These are phyloP conservation scores for Archocentrus centrarchus DNA, from an alignment of 2,113 vertebrate species.

Conservation along the genomic window DNA sequence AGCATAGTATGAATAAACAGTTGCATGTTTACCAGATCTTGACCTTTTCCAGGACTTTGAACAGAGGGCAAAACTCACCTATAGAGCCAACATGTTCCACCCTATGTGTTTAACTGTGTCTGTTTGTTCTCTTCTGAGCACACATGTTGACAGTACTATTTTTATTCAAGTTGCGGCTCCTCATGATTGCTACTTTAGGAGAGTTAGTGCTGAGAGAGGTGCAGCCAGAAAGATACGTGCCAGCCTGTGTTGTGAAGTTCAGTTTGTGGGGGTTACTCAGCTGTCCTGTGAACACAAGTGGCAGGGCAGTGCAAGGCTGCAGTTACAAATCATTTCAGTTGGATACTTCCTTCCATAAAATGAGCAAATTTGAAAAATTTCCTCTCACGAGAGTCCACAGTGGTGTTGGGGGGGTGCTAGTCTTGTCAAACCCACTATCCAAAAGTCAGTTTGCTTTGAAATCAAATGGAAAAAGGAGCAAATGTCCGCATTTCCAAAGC, in stretches of 20 bases:
- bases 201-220: constrained; percentile 25
- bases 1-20: background rate
- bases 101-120: background rate
- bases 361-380: background rate
- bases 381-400: background rate
- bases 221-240: constrained; percentile 55
- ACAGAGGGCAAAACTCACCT: background rate
- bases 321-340: background rate
- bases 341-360: background rate
- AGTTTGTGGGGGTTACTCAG: background rate
- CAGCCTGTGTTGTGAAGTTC: constrained; percentile 8
- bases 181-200: constrained; percentile 29
- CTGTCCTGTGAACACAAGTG: background rate
- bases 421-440: background rate
- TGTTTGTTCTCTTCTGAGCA: constrained; percentile 24
- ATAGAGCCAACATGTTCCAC: background rate
- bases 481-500: background rate
- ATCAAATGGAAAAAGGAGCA: background rate
- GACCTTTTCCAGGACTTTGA: background rate
- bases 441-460: background rate
- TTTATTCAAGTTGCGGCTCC: constrained; percentile 47
- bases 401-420: background rate
- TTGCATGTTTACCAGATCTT: background rate
- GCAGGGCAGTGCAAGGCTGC: background rate
- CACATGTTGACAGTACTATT: constrained; percentile 56